A percentile compares a stretch with the other conserved stretches of the same genome.
Evolutionary conservation across 2,113 vertebrate species (phyloP).

Genomic region (Mastomys coucha): DNA sequence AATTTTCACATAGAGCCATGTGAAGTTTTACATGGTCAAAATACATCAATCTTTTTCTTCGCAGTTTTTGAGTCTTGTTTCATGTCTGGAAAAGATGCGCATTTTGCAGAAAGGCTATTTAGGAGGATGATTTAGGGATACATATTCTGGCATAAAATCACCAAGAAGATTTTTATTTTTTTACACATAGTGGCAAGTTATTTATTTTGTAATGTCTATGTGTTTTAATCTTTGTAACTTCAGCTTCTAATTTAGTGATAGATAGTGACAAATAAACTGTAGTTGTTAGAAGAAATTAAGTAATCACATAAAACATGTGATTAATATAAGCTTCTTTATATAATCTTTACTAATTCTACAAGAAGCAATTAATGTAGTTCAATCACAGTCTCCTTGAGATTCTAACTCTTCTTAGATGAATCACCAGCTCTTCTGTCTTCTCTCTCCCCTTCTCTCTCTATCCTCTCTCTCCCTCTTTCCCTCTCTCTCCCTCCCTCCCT

Average conservation of each 20-base stretch:
- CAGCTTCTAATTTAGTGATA: neutral
- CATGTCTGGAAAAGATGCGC: slow-evolving; percentile 29
- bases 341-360: neutral
- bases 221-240: slow-evolving; percentile 22
- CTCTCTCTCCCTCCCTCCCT: too few relatives aligned
- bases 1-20: slow-evolving; percentile 57
- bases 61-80: slow-evolving; percentile 66
- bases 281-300: neutral
- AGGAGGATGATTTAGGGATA: slow-evolving; percentile 3
- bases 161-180: neutral
- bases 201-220: slow-evolving; percentile 13
- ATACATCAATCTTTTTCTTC: slow-evolving; percentile 72
- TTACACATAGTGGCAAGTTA: slow-evolving; percentile 12
- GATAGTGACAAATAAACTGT: neutral
- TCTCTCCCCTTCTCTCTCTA: too few relatives aligned
- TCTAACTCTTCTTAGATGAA: neutral
- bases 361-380: neutral
- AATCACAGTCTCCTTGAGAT: neutral
- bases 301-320: neutral
- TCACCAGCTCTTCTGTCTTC: neutral
- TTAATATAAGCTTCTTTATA: neutral
- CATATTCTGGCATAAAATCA: slow-evolving; percentile 32
- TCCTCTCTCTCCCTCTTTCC: too few relatives aligned
- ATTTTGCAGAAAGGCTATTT: slow-evolving; percentile 56
- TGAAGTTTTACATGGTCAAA: slow-evolving; percentile 56